A percentile compares a stretch with the other conserved stretches of the same genome.
phyloP scores from a whole-genome alignment of 2,797 vertebrate genomes.

The Hippopotamyrus pictus region DNA sequence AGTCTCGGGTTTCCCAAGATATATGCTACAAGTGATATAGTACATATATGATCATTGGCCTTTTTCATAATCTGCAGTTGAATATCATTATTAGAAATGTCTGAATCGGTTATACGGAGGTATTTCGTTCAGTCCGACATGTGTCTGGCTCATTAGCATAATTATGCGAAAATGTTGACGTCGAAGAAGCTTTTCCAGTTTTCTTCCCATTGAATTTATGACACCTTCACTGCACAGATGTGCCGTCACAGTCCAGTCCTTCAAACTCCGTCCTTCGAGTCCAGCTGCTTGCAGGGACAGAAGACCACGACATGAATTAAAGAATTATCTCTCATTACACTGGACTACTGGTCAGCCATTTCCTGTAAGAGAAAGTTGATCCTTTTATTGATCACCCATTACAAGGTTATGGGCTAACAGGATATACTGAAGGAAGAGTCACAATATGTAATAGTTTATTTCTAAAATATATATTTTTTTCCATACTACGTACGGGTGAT shows the following conservation, averaged over 20 bases:
- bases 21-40: neutral
- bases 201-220: neutral
- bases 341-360: neutral
- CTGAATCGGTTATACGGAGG: neutral
- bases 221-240: neutral
- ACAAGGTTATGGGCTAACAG: neutral
- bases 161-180: neutral
- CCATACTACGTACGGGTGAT: neutral
- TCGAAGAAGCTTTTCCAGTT: neutral
- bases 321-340: neutral
- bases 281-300: neutral
- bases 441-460: neutral
- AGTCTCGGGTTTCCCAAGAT: neutral
- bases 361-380: conserved; percentile 12
- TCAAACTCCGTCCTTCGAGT: neutral
- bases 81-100: neutral
- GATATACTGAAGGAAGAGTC: neutral
- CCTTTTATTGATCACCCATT: conserved; percentile 1
- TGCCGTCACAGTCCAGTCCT: neutral
- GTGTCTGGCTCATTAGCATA: neutral
- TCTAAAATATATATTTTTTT: neutral
- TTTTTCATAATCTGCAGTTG: neutral
- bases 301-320: neutral
- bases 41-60: neutral
- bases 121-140: neutral